Evolutionary conservation across 1,140 invertebrate genomes (phyloP), one percentile per base, ranked within the genome.

Genomic region (Pygmarrhopalites habei): DNA sequence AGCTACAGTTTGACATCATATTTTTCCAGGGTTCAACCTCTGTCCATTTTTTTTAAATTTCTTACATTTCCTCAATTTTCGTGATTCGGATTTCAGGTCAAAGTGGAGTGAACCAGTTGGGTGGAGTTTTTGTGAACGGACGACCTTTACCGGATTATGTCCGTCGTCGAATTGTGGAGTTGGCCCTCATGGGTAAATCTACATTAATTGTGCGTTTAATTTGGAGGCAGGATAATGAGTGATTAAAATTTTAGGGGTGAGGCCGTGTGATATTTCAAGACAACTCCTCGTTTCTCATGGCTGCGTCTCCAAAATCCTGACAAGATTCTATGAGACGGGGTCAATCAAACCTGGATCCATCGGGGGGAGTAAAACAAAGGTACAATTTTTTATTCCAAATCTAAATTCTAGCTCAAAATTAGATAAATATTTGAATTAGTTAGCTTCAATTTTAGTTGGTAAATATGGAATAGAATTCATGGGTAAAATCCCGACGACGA

Each of bases 71-170:
- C 5, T 35, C 32, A 35, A 7, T 35, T 5, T 35, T 35, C 15
- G 32, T 35, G 15, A 35, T 7, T 35, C 15, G 15, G 15, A 35
- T 35, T 5, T 35, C 15, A 93, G 90, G 88, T 75, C 90, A 94
- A 81, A 90, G 90, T 5, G 93, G 92, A 65, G 90, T 97, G 17
- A 97, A 97, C 79, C 93, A 97, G 79, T 77, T 96, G 70, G 93
- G 93, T 39, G 93, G 93, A 30, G 90, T 95, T 32, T 97, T 97
- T 75, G 93, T 97, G 2, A 97, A 97, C 75, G 94, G 94, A 0
- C 82, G 94, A 5, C 94, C 94, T 1, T 79, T 97, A 39, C 94
- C 94, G 19, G 90, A 95, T 75, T 90, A 89, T 72, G 90, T 96
- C n/a, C 82, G 94, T 53, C 85, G 91, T 65, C 82, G 90, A 64